phyloP scores from a whole-genome alignment of 37 sponge, comb jelly and placozoan species.

The Crambe crambe region DNA sequence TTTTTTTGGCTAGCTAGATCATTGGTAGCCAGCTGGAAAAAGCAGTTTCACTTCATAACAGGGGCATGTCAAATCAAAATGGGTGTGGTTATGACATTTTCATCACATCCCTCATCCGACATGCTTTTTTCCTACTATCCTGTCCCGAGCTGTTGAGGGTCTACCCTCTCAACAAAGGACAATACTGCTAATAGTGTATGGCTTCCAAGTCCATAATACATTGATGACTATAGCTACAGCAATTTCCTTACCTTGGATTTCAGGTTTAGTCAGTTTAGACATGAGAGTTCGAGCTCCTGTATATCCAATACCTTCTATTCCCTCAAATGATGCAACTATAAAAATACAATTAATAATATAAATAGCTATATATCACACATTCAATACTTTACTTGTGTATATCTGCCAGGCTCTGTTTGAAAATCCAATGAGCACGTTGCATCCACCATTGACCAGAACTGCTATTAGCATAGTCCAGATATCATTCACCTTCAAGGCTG shows the following conservation, averaged over 20 bases:
- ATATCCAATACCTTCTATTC: slow-evolving; percentile 6
- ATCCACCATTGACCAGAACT: background rate
- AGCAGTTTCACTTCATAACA: no score
- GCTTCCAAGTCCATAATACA: no score
- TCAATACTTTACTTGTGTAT: slow-evolving; percentile 4
- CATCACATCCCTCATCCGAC: no score
- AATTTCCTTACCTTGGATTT: slow-evolving; percentile 34
- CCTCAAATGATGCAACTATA: slow-evolving; percentile 28
- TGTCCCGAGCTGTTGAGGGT: no score
- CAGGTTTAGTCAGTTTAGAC: slow-evolving; percentile 34
- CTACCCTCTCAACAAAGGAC: no score
- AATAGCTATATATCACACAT: background rate
- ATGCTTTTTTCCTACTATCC: no score
- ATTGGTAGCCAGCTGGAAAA: no score
- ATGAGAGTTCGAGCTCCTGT: slow-evolving; percentile 30
- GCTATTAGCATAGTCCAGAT: slow-evolving; percentile 38
- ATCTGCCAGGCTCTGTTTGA: slow-evolving; percentile 1
- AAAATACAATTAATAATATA: no score
- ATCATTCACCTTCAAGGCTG: slow-evolving; percentile 37
- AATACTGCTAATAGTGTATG: no score
- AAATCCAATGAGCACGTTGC: slow-evolving; percentile 29
- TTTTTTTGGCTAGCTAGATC: no score
- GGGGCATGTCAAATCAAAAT: no score
- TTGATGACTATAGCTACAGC: background rate
- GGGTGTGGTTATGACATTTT: no score